phyloP scores from a whole-genome alignment of 2,113 vertebrate species.

The Trematocara variabile region DNA sequence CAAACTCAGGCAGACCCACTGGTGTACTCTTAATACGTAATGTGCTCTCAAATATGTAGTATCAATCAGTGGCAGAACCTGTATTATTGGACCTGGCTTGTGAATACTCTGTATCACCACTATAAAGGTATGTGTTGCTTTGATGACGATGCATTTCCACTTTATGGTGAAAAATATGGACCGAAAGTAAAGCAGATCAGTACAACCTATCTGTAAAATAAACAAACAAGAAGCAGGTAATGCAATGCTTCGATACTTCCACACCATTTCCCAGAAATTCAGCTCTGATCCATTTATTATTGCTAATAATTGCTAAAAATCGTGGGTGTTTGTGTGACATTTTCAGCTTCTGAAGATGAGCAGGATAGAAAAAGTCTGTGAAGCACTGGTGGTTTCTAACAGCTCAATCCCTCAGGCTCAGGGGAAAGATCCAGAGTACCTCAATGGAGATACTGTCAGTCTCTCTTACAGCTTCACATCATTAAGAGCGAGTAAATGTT shows the following conservation, averaged over 20 bases:
- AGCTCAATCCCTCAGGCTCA: not conserved
- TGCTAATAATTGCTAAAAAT: not conserved
- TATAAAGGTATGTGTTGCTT: not conserved
- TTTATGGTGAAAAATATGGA: not conserved
- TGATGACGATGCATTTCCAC: not conserved
- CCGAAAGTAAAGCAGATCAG: not conserved
- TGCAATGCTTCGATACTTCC: not conserved
- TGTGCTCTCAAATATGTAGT: not conserved
- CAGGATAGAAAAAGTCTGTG: not conserved
- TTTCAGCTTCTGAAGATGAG: not conserved
- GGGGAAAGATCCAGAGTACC: not conserved
- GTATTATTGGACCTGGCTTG: not conserved
- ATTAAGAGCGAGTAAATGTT: not conserved
- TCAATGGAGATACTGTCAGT: not conserved
- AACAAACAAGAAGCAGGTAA: not conserved
- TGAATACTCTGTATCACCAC: not conserved
- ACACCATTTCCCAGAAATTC: not conserved
- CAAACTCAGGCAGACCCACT: not conserved
- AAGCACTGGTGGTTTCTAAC: not conserved
- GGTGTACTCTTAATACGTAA: not conserved
- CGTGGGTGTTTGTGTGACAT: not conserved
- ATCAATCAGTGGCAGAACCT: not conserved
- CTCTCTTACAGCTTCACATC: not conserved
- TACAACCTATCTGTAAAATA: not conserved
- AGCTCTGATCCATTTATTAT: not conserved